phyloP scores from a whole-genome alignment of 2,113 vertebrate species.

The Ploceus nigricollis region DNA sequence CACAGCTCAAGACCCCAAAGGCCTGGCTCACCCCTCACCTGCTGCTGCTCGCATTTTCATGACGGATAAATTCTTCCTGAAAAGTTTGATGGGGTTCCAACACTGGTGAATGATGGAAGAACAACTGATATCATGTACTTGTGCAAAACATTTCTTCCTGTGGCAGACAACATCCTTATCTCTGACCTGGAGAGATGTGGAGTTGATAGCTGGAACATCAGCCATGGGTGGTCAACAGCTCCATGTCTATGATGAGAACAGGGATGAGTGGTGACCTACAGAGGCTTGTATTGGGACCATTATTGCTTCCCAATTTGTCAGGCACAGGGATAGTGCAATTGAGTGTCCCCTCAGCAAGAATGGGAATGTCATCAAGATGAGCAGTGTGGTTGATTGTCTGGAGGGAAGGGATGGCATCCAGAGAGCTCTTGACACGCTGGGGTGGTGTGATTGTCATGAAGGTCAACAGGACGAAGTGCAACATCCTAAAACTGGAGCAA shows the following conservation, averaged over 20 bases:
- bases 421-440: not conserved
- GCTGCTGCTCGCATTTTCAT: not conserved
- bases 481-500: too few species aligned
- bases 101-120: too few species aligned
- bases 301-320: not conserved
- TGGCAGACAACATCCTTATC: not conserved
- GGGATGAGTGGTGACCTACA: not conserved
- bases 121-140: not conserved
- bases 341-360: not conserved
- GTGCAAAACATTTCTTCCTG: not conserved
- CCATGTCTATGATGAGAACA: not conserved
- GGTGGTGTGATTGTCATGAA: not conserved
- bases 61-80: not conserved
- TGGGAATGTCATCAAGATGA: not conserved
- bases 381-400: not conserved
- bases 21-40: not conserved
- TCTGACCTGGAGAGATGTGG: too few species aligned
- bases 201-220: not conserved
- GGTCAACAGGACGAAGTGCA: not conserved
- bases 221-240: rapidly evolving
- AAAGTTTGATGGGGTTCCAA: not conserved
- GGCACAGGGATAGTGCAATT: not conserved
- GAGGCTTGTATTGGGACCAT: rapidly evolving
- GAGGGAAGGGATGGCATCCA: not conserved
- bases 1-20: not conserved